Conservation (phyloP, 1,140 invertebrate species). For the Drosophila melanogaster region DNA sequence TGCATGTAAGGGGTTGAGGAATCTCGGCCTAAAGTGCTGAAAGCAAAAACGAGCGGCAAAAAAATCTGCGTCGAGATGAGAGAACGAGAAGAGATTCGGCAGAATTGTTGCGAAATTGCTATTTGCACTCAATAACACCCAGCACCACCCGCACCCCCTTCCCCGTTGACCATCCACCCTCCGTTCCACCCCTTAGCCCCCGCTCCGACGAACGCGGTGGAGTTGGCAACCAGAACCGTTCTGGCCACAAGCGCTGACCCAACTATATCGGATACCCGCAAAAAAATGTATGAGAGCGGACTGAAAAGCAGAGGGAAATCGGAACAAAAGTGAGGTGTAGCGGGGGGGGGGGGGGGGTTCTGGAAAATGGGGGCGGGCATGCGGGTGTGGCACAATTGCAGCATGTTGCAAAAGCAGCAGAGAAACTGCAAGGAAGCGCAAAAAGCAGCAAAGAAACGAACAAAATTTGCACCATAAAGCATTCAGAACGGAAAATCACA, state of each 20-base stretch:
- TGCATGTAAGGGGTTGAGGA: slow-evolving; percentile 13
- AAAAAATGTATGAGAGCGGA: slow-evolving; percentile 67
- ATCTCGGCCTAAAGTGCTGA: slow-evolving; percentile 78
- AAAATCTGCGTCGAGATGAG: slow-evolving; percentile 2
- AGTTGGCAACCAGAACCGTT: slow-evolving; percentile 83
- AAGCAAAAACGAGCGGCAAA: slow-evolving; percentile 68
- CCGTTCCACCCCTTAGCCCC: background rate
- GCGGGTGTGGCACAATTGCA: slow-evolving; percentile 62
- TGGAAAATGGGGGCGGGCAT: slow-evolving; percentile 8
- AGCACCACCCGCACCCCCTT: slow-evolving; percentile 11
- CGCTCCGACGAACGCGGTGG: slow-evolving; percentile 13
- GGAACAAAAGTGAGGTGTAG: slow-evolving; percentile 1
- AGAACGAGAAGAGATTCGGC: slow-evolving; percentile 48
- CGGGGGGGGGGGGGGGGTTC: background rate
- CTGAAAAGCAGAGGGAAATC: slow-evolving; percentile 1
- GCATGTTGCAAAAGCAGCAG: slow-evolving; percentile 55
- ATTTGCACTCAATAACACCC: slow-evolving; percentile 84
- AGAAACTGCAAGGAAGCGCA: slow-evolving; percentile 38
- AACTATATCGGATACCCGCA: slow-evolving; percentile 84
- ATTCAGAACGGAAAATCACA: slow-evolving; percentile 32
- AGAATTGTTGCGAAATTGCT: slow-evolving; percentile 84
- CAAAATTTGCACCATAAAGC: slow-evolving; percentile 57
- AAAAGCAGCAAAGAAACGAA: slow-evolving; percentile 46
- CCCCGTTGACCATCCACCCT: background rate
- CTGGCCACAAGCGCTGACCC: slow-evolving; percentile 84